Conservation (phyloP, 2,113 vertebrate genomes). For the Centropristis striata region DNA sequence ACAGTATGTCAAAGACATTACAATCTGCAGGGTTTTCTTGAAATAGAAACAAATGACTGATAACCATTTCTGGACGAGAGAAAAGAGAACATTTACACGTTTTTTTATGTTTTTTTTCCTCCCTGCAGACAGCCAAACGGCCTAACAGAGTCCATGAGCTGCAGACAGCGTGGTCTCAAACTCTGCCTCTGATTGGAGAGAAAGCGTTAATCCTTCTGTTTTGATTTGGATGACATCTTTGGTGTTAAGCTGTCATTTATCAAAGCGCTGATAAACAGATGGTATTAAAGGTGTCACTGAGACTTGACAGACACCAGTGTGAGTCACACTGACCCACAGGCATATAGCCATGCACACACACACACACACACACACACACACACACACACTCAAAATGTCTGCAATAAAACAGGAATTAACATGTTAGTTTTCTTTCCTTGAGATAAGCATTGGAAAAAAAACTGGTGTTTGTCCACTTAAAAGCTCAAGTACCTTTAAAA, state of each 20-base stretch:
- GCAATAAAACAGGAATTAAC: background rate
- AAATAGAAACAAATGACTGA: background rate
- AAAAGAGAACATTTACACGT: background rate
- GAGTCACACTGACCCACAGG: constrained; percentile 58
- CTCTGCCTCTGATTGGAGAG: constrained; percentile 25
- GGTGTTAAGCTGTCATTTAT: constrained; percentile 53
- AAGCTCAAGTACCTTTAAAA: too few relatives aligned
- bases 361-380: constrained; percentile 3
- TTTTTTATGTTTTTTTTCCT: background rate
- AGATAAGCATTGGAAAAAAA: too few relatives aligned
- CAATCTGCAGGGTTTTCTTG: background rate
- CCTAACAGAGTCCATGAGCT: constrained; percentile 1
- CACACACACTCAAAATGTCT: background rate
- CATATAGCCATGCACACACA: background rate
- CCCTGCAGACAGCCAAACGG: background rate
- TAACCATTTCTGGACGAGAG: background rate
- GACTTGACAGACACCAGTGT: constrained; percentile 53
- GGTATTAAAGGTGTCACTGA: constrained; percentile 49
- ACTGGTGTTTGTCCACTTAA: too few relatives aligned
- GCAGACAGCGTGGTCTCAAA: constrained; percentile 2
- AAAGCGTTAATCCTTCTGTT: constrained; percentile 51
- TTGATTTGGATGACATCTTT: constrained; percentile 45
- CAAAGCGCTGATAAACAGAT: constrained; percentile 56
- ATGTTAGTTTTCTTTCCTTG: background rate
- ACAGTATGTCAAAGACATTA: background rate